Evolutionary conservation across 1,140 invertebrate genomes (phyloP).

Genomic region (Megalonaias nervosa): DNA sequence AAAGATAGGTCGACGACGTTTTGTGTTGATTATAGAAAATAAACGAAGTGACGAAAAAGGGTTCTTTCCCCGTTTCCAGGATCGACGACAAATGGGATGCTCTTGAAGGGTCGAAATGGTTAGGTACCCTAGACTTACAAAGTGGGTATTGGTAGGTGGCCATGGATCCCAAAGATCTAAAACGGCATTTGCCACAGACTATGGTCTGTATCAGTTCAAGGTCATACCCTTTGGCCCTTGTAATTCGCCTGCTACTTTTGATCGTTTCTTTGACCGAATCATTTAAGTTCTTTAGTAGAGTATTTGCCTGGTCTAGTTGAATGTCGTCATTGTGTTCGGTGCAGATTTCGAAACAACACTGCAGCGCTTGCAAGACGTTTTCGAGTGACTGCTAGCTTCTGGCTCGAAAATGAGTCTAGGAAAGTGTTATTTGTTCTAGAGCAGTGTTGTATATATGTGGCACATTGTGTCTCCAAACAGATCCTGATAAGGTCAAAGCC

Average conservation of each 20-base stretch:
- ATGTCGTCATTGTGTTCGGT: slow-evolving; percentile 34
- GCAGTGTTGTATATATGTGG: no score
- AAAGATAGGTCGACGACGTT: slow-evolving; percentile 74
- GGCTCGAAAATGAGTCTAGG: not conserved
- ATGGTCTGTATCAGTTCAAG: no score
- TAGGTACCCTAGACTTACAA: slow-evolving; percentile 7
- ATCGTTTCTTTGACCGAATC: slow-evolving; percentile 45
- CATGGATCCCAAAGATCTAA: no score
- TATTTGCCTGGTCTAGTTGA: not conserved
- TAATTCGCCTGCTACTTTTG: slow-evolving; percentile 46
- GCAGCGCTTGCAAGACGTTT: slow-evolving; percentile 8
- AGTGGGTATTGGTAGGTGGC: no score
- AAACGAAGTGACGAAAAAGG: slow-evolving; percentile 37
- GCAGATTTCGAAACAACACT: slow-evolving; percentile 22
- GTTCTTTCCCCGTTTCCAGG: slow-evolving; percentile 20
- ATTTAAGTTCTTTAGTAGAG: slow-evolving; percentile 40
- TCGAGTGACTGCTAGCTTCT: slow-evolving; percentile 5
- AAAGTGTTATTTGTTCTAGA: no score
- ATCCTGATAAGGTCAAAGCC: slow-evolving; percentile 16
- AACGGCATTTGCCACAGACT: no score
- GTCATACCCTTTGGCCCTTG: slow-evolving; percentile 33
- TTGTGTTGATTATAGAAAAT: not conserved
- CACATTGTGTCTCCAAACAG: no score
- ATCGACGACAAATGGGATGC: slow-evolving; percentile 2
- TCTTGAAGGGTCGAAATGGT: not conserved